Conservation (phyloP, 2,888 invertebrate genomes). For the Dusona sp. region DNA sequence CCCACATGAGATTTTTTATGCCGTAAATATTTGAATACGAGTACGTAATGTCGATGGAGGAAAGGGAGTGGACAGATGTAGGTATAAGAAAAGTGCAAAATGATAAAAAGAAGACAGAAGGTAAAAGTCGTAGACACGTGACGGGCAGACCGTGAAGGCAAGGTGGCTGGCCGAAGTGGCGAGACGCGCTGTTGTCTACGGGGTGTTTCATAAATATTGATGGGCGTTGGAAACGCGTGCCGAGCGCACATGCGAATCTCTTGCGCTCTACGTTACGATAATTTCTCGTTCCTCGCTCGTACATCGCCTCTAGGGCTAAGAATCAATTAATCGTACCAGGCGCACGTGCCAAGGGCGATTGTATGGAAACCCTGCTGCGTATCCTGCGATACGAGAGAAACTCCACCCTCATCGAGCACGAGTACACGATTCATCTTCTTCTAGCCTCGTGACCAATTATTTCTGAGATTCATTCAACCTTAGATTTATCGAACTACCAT, state of each 20-base stretch:
- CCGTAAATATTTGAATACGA: background rate
- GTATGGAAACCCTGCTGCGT: conserved; percentile 44
- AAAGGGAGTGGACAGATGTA: background rate
- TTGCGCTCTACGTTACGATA: conserved; percentile 31
- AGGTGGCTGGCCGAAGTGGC: conserved; percentile 74
- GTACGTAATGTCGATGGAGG: background rate
- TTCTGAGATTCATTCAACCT: conserved; percentile 17
- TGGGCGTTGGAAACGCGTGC: conserved; percentile 64
- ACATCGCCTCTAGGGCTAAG: conserved; percentile 29
- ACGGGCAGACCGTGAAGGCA: conserved; percentile 81
- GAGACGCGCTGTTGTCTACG: conserved; percentile 69
- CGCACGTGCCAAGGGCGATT: conserved; percentile 57
- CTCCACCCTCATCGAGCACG: conserved; percentile 6
- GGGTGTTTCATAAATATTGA: conserved; percentile 77
- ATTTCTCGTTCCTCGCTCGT: conserved; percentile 50
- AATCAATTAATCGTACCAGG: conserved; percentile 64
- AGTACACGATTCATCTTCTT: conserved; percentile 5
- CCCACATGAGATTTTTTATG: background rate
- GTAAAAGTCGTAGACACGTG: conserved; percentile 80
- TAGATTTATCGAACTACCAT: background rate
- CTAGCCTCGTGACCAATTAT: conserved; percentile 47
- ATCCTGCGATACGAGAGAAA: conserved; percentile 29
- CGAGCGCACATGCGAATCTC: conserved; percentile 51
- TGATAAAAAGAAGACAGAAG: conserved; percentile 71
- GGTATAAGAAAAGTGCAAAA: conserved; percentile 38